Base-by-base conservation (phyloP, 2,888 invertebrate species). In the Crematogaster levior region DNA sequence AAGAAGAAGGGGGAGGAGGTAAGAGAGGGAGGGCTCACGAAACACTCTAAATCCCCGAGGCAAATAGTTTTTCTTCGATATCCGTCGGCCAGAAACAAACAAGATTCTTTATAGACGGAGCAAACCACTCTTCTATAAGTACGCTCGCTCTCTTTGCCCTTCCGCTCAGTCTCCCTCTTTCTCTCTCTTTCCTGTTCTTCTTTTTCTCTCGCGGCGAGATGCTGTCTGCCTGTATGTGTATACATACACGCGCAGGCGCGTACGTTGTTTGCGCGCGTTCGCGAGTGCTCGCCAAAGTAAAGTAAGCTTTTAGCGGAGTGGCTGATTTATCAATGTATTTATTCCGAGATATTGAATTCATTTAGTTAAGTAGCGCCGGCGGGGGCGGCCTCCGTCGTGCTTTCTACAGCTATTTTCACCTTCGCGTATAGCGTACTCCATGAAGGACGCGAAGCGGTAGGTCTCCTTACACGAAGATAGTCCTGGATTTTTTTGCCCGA, bases 301-400 rank as follows among this genome's bases (percentile, higher is more conserved):
- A 93, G 94, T 92, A 92, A 93, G 94, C 94, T 94, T 94, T 94
- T 93, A 94, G 94, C 93, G 90, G 90, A 93, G 94, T 94, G 93
- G 93, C 94, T 94, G 94, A 94, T 94, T 94, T 94, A 94, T 94
- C 94, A 94, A 94, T 94, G 93, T 94, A 94, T 94, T 94, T 94
- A 94, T 94, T 94, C 94, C 94, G 90, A 93, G 93, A 94, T 94
- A 94, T 94, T 93, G 94, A 94, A 94, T 94, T 94, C 93, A 94
- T 93, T 94, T 93, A 92, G 93, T 93, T 93, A 93, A 94, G 94
- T 93, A 93, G 92, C 88, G 90, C 90, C 86, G 85, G 84, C 85
- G 84, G 82, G 84, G 83, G 58, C 82, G 85, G 83, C 63, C 82
- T 63, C 85, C 83, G 74, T 72, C 85, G 70, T 79, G 70, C 66